Evolutionary conservation across 2,113 vertebrate species (phyloP), one percentile per base, ranked within the genome.

Genomic region (Mustelus asterias): DNA sequence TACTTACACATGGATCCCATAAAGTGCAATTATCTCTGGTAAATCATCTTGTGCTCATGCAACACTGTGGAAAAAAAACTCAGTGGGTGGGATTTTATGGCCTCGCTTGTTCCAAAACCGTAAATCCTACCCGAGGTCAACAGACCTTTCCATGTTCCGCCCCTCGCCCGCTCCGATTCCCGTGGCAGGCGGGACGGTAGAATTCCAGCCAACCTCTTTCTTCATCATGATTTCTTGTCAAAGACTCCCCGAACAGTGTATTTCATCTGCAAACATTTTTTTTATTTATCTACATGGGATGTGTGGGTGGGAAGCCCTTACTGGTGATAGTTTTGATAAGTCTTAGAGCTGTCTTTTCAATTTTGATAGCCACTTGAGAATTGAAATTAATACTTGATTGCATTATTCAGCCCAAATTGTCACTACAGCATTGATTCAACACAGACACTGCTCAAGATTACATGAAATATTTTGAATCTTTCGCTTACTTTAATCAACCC

Each of bases 381-480:
- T 70, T 95, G 13, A 72, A 72, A 95, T 95, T 72, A 95, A 95
- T 72, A 95, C 14, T 11, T 16, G 44, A 33, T 90, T 90, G 60
- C 54, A 90, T 90, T 90, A 90, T 90, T 63, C 48, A 90, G 88
- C 20, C 54, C 13, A 29, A 14, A 33, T 24, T 95, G 41, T 72
- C 69, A 95, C 72, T 72, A 72, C 14, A 54, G 13, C 41, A 54
- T 69, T 72, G 44, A 95, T 72, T 95, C 54, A 95, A 72, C 69
- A 70, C 24, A 44, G 37, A 72, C 18, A 58, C 89, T 63, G 41
- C 26, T 95, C 41, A 76, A 95, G 37, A 95, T 95, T 54, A 72
- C 41, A 76, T 95, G 48, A 95, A 95, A 95, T 95, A 95, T 72
- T 95, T 76, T 95, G 94, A 95, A 95, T 95, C 44, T 72, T 72